Base-by-base conservation (phyloP, 2,888 invertebrate genomes). In the Mythimna impura region DNA sequence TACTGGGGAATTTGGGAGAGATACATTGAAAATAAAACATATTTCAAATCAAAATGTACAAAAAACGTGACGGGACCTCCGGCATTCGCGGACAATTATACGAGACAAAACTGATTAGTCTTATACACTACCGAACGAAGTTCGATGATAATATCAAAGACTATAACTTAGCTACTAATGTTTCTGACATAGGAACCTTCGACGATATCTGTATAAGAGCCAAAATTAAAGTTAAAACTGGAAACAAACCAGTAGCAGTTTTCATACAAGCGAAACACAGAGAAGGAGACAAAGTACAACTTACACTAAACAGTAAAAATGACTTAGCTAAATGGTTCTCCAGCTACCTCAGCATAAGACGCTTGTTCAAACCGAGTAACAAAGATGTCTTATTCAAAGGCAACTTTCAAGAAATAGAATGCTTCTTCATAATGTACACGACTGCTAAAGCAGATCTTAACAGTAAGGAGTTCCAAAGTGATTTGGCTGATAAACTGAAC, bases 251-350 rank as follows among this genome's bases (percentile, higher is more conserved):
- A 1, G 8, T 80, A 14, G 67, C 71, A 1, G 63, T 81, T 9
- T 85, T 85, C 22, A 57, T 85, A 14, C 85, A 85, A 72, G 75
- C 80, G 3, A 85, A 85, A 63, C 83, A 85, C 17, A 83, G 74
- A 83, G 30, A 76, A 79, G 57, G 54, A 66, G 52, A 73, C 50
- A 57, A 71, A 8, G 43, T 43, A 0, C 62, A 55, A 7, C 63
- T 74, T 2, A 71, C 66, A 5, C 65, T 80, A 12, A 82, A 80
- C 30, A 76, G 64, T 63, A 76, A 65, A 34, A 63, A 52, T 4
- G 73, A 78, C 8, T 68, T 75, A 43, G 61, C 61, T 17, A 78
- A 83, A 47, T 83, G 76, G 68, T 81, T 74, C 14, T 50, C 65
- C 0, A 84, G 83, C 20, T 84, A 82, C 43, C 40, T 68, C 25